Conservation (phyloP, 1,140 invertebrate species). For the Phocides pigmalion region DNA sequence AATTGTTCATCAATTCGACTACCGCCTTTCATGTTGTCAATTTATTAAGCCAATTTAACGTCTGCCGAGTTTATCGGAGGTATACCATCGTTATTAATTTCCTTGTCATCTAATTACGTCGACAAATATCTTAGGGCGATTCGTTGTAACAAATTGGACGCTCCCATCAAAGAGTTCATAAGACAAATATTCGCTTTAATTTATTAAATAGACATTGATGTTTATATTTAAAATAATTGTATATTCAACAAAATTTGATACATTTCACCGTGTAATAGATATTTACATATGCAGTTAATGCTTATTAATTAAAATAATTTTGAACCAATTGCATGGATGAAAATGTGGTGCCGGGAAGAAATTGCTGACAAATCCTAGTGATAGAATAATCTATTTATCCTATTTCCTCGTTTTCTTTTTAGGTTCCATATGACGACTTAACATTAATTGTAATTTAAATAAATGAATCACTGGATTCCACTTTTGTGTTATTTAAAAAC, state of each 20-base stretch:
- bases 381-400: too few species aligned
- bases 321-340: too few species aligned
- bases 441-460: too few species aligned
- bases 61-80: constrained; percentile 1
- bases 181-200: neutral
- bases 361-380: too few species aligned
- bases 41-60: constrained; percentile 26
- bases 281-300: too few species aligned
- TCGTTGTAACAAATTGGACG: constrained; percentile 23
- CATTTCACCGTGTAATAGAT: too few species aligned
- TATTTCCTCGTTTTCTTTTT: too few species aligned
- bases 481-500: too few species aligned
- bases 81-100: constrained; percentile 25
- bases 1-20: constrained; percentile 15
- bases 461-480: too few species aligned
- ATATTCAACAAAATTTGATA: neutral
- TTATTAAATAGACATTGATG: neutral
- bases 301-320: too few species aligned
- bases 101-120: constrained; percentile 27
- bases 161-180: constrained; percentile 1
- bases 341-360: too few species aligned
- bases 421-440: too few species aligned
- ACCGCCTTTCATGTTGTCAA: constrained; percentile 15
- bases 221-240: neutral
- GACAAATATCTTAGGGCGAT: constrained; percentile 21